phyloP scores from a whole-genome alignment of 2,797 vertebrate species.

The Rhadinocentrus ornatus region DNA sequence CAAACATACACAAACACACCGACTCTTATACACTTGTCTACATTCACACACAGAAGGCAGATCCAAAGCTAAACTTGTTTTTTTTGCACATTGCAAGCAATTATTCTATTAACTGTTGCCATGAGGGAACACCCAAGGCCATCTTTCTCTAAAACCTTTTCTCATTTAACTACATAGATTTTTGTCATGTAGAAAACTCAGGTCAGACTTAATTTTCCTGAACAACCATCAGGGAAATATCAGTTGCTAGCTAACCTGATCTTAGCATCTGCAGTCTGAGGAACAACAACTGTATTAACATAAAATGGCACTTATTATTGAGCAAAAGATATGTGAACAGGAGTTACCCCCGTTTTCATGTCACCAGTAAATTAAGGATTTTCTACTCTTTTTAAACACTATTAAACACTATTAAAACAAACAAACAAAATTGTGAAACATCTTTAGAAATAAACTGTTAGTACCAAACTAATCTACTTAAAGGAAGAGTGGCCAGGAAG shows the following conservation, averaged over 20 bases:
- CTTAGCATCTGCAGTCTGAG: slow-evolving; percentile 30
- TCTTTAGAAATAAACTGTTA: slow-evolving; percentile 9
- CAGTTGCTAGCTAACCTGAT: slow-evolving; percentile 14
- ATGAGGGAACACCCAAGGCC: not conserved
- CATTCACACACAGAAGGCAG: slow-evolving; percentile 11
- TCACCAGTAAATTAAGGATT: not conserved
- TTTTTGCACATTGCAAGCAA: slow-evolving; percentile 11
- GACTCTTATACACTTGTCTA: slow-evolving; percentile 5
- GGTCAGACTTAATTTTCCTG: slow-evolving; percentile 7
- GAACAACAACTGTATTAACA: not conserved
- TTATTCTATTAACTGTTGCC: slow-evolving; percentile 1
- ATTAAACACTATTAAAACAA: not conserved
- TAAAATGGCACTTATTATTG: slow-evolving; percentile 6
- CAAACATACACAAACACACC: not conserved
- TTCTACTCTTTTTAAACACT: slow-evolving; percentile 9
- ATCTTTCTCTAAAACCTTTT: slow-evolving; percentile 2
- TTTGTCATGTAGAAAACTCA: slow-evolving; percentile 18
- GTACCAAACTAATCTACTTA: slow-evolving; percentile 24
- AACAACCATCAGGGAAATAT: slow-evolving; percentile 8
- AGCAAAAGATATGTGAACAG: slow-evolving; percentile 13
- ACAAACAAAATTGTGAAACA: slow-evolving; percentile 13
- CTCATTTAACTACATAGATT: not conserved
- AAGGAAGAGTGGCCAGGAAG: slow-evolving; percentile 26
- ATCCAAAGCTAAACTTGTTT: slow-evolving; percentile 1
- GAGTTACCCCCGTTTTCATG: slow-evolving; percentile 1